Evolutionary conservation across 1,140 invertebrate species (phyloP).

Genomic region (Orchestia grillus): DNA sequence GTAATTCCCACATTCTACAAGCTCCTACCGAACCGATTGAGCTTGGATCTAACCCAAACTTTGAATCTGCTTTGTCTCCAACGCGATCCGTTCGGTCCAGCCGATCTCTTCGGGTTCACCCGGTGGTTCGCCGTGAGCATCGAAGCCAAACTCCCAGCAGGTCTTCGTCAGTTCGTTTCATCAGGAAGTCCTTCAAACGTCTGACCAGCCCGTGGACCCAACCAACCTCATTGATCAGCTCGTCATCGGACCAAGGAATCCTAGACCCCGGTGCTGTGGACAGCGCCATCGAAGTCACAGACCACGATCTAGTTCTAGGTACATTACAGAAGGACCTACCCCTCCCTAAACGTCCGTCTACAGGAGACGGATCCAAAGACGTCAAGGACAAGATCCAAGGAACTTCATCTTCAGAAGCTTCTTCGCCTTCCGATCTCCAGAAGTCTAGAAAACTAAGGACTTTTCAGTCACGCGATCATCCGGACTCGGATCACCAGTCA

Average conservation of each 20-base stretch:
- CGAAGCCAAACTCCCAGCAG: not conserved
- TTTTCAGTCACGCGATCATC: not conserved
- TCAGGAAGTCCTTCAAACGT: constrained; percentile 16
- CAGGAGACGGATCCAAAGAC: not conserved
- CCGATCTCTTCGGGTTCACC: not conserved
- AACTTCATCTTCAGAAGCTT: constrained; percentile 15
- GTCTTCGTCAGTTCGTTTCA: not conserved
- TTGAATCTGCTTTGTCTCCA: not conserved
- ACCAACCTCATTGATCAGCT: constrained; percentile 9
- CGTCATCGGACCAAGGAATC: constrained; percentile 6
- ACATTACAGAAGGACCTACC: not conserved
- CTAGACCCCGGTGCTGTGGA: not conserved
- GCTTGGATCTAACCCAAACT: constrained; percentile 15
- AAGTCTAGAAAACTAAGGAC: constrained; percentile 16
- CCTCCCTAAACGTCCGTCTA: not conserved
- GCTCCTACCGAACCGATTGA: constrained; percentile 40
- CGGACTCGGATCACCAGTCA: not conserved
- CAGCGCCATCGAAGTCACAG: not conserved
- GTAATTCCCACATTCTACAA: constrained; percentile 20
- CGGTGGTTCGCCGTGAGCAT: not conserved
- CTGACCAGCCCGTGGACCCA: constrained; percentile 34
- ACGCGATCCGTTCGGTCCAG: constrained; percentile 17
- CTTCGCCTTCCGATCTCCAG: constrained; percentile 16
- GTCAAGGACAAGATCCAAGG: not conserved
- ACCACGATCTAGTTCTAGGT: not conserved